Conservation (phyloP, 2,113 vertebrate species). For the Drymodes brunneopygia region DNA sequence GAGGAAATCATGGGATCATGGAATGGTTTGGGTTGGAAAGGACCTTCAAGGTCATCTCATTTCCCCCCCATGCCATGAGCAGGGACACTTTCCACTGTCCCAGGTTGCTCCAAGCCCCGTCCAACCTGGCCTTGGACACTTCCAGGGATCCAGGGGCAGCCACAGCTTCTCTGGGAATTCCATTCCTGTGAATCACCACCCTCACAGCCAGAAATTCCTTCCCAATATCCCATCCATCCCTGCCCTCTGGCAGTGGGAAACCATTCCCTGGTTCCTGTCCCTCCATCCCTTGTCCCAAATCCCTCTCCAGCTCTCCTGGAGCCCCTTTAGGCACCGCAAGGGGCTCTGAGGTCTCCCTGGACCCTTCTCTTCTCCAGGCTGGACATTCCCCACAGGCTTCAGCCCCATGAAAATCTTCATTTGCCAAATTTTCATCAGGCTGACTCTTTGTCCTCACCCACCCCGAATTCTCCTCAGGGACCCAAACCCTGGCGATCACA, state of each 20-base stretch:
- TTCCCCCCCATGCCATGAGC: accelerated
- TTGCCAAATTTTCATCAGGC: not conserved
- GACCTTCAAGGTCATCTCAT: accelerated
- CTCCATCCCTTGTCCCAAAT: not conserved
- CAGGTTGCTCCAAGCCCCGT: accelerated
- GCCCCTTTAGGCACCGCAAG: accelerated
- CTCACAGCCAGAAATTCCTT: accelerated
- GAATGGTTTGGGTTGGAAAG: not conserved
- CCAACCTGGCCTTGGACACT: not conserved
- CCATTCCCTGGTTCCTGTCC: accelerated
- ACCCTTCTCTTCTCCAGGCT: not conserved
- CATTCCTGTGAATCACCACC: accelerated
- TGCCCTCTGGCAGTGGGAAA: accelerated
- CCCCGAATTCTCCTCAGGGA: not conserved
- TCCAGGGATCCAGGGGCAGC: not conserved
- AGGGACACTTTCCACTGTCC: accelerated
- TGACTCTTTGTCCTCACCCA: not conserved
- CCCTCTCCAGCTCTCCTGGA: not conserved
- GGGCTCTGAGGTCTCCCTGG: accelerated
- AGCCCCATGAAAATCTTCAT: accelerated
- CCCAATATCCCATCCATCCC: not conserved
- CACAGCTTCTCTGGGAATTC: accelerated
- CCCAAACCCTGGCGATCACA: not conserved
- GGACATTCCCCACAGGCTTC: not conserved
- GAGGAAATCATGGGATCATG: not conserved